Conservation (phyloP, 2,888 invertebrate species). For the Athalia cordata region DNA sequence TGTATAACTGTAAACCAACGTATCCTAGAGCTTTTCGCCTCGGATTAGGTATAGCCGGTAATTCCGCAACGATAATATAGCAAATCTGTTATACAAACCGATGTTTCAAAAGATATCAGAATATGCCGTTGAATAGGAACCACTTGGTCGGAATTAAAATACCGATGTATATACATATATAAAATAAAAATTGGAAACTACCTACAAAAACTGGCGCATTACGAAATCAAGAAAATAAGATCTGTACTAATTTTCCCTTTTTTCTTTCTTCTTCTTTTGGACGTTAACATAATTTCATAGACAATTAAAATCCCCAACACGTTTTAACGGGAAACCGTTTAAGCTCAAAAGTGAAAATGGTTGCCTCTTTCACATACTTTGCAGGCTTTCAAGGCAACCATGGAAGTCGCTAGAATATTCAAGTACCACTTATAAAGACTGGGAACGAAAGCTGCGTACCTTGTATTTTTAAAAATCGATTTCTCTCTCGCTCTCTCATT, state of each 20-base stretch:
- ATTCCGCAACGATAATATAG: background rate
- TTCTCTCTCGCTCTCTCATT: background rate
- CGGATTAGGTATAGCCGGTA: too few relatives aligned
- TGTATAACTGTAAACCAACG: background rate
- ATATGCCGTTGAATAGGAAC: background rate
- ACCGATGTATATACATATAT: background rate
- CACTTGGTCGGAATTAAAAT: background rate
- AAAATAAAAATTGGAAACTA: background rate
- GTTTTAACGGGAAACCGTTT: conserved; percentile 37
- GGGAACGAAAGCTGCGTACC: background rate
- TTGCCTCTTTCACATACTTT: conserved; percentile 32
- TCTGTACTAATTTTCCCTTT: background rate
- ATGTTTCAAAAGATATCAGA: background rate
- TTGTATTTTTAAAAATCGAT: conserved; percentile 24
- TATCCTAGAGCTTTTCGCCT: background rate
- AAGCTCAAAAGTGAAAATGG: conserved; percentile 42
- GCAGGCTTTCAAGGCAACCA: conserved; percentile 30
- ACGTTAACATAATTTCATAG: too few relatives aligned
- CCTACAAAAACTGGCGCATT: too few relatives aligned
- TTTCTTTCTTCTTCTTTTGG: background rate
- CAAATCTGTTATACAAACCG: background rate
- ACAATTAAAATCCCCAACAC: conserved; percentile 36
- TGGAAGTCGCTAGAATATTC: conserved; percentile 42
- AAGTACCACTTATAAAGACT: conserved; percentile 38
- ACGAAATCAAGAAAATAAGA: background rate